Evolutionary conservation across 2,113 vertebrate genomes (phyloP).

Genomic region (Pygathrix nemaeus): DNA sequence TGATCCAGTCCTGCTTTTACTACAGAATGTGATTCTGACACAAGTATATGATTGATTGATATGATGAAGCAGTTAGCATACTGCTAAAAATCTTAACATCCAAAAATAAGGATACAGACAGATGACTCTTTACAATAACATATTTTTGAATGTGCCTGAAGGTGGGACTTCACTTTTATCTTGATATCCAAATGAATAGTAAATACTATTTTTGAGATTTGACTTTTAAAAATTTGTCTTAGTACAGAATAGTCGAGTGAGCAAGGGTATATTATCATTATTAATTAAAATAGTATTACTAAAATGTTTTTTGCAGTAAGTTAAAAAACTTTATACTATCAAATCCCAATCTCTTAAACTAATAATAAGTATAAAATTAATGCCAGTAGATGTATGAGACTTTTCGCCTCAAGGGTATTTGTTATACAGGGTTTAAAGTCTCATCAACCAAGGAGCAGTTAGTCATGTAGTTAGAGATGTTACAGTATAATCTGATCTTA

Average conservation of each 20-base stretch:
- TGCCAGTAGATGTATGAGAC: neutral
- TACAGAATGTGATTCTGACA: neutral
- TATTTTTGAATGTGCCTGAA: neutral
- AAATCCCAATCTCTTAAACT: neutral
- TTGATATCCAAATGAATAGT: neutral
- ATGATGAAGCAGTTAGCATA: conserved; percentile 58
- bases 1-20: neutral
- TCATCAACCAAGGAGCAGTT: neutral
- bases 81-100: conserved; percentile 61
- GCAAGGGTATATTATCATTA: neutral
- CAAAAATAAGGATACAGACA: conserved; percentile 9
- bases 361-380: conserved; percentile 15
- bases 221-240: neutral
- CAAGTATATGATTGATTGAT: neutral
- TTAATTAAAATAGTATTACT: neutral
- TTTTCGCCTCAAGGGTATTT: neutral
- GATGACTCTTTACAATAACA: neutral
- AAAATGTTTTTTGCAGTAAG: neutral
- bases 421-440: neutral
- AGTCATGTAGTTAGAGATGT: neutral
- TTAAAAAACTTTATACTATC: neutral
- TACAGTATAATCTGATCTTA: neutral
- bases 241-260: neutral
- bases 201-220: neutral
- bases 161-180: neutral